These are phyloP conservation scores for Paramisgurnus dabryanus DNA, from an alignment of 2,113 vertebrate genomes.

Conservation along the genomic window DNA sequence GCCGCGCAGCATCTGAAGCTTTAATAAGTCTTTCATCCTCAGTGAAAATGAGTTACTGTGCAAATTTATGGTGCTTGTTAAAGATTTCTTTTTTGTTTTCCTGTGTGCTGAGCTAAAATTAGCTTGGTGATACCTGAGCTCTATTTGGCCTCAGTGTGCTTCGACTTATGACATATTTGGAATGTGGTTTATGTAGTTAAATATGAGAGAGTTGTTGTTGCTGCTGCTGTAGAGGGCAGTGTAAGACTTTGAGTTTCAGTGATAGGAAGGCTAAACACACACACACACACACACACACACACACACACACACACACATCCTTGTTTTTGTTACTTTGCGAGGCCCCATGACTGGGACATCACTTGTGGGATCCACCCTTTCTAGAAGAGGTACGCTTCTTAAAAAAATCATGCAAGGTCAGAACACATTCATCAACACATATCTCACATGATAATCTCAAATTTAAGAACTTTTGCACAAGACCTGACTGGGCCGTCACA, in stretches of 20 bases:
- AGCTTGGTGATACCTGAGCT: slow-evolving; percentile 61
- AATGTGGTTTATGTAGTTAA: slow-evolving; percentile 56
- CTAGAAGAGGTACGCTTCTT: too few species aligned
- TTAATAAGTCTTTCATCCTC: slow-evolving; percentile 33
- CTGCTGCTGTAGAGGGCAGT: slow-evolving; percentile 83
- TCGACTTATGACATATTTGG: slow-evolving; percentile 58
- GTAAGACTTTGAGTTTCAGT: slow-evolving; percentile 62
- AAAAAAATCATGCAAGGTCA: too few species aligned
- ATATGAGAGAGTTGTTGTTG: slow-evolving; percentile 13
- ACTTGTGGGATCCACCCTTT: too few species aligned
- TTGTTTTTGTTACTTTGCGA: too few species aligned
- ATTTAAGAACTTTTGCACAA: too few species aligned
- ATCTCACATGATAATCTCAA: too few species aligned
- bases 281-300: not conserved
- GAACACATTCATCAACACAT: too few species aligned
- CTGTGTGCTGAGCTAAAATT: slow-evolving; percentile 28
- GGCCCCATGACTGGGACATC: too few species aligned
- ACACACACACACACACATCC: too few species aligned
- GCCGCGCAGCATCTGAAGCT: not conserved
- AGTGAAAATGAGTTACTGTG: slow-evolving; percentile 19
- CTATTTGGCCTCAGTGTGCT: slow-evolving; percentile 48
- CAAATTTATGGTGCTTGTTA: slow-evolving; percentile 47
- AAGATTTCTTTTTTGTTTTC: slow-evolving; percentile 7
- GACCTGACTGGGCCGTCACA: too few species aligned
- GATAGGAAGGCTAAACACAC: not conserved